Percentiles rank a stretch among this genome's conserved stretches.
Evolutionary conservation across 2,797 vertebrate genomes (phyloP).

Genomic region (Sebastes flavidus): DNA sequence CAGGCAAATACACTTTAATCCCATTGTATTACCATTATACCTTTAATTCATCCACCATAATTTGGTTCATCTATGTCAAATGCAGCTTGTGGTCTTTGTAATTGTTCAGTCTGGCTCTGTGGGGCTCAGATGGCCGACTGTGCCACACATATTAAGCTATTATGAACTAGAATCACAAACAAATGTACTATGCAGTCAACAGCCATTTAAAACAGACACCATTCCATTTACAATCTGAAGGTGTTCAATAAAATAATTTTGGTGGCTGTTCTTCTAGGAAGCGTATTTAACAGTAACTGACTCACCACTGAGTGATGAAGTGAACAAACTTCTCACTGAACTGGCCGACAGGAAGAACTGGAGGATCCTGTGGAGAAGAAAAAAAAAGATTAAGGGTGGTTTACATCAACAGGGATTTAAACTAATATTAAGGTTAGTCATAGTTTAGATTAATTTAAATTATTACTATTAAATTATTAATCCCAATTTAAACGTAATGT

Average conservation of each 20-base stretch:
- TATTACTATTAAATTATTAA: background rate
- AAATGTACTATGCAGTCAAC: background rate
- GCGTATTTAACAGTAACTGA: slow-evolving; percentile 48
- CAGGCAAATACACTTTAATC: slow-evolving; percentile 39
- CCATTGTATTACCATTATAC: slow-evolving; percentile 21
- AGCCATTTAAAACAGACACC: background rate
- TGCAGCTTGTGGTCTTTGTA: slow-evolving; percentile 24
- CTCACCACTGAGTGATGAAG: slow-evolving; percentile 99
- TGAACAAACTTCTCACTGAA: slow-evolving; percentile 98
- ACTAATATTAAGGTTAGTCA: background rate
- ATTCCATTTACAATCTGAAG: slow-evolving; percentile 21
- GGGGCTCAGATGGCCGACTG: slow-evolving; percentile 3
- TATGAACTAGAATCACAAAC: slow-evolving; percentile 10
- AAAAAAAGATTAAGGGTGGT: background rate
- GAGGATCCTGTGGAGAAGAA: slow-evolving; percentile 88
- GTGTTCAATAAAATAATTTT: background rate
- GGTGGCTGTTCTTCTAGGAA: background rate
- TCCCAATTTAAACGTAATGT: background rate
- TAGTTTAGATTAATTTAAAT: background rate
- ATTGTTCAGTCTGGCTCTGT: slow-evolving; percentile 26
- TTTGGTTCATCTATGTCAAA: slow-evolving; percentile 21
- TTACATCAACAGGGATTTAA: background rate
- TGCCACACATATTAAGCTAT: background rate
- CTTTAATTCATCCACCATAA: slow-evolving; percentile 28
- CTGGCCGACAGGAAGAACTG: slow-evolving; percentile 92